phyloP scores from a whole-genome alignment of 2,113 vertebrate species.

The Mustelus asterias region DNA sequence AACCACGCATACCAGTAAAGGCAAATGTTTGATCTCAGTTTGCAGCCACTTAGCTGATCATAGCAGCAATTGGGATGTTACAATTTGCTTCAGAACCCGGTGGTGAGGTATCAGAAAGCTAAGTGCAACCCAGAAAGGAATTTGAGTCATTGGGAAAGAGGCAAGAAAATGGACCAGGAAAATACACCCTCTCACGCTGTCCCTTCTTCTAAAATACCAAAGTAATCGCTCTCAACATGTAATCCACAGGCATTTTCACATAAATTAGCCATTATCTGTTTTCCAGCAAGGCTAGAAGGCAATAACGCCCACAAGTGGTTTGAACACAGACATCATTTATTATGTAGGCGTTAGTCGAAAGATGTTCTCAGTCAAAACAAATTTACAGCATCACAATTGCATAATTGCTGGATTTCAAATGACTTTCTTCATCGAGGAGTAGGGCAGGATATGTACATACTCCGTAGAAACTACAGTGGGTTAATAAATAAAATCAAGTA shows the following conservation, averaged over 20 bases:
- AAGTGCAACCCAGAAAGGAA: background rate
- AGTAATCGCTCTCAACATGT: background rate
- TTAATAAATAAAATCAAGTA: background rate
- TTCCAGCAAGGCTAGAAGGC: background rate
- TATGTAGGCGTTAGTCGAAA: background rate
- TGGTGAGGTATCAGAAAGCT: background rate
- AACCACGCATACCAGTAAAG: background rate
- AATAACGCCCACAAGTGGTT: conserved; percentile 10
- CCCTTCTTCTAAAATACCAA: background rate
- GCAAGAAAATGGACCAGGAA: background rate
- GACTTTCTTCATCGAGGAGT: background rate
- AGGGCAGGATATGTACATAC: background rate
- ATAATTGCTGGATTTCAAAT: background rate
- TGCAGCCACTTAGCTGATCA: background rate
- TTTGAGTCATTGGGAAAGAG: background rate
- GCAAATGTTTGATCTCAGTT: background rate
- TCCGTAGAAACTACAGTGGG: background rate
- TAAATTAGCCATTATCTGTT: background rate
- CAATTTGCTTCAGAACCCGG: background rate
- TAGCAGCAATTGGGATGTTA: background rate
- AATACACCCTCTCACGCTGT: background rate
- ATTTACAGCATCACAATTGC: background rate
- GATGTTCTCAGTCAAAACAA: conserved; percentile 18
- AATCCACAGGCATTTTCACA: background rate
- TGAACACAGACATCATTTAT: conserved; percentile 12